Evolutionary conservation across 2,888 invertebrate genomes (phyloP).

Genomic region (Polyommatus iphigenia): DNA sequence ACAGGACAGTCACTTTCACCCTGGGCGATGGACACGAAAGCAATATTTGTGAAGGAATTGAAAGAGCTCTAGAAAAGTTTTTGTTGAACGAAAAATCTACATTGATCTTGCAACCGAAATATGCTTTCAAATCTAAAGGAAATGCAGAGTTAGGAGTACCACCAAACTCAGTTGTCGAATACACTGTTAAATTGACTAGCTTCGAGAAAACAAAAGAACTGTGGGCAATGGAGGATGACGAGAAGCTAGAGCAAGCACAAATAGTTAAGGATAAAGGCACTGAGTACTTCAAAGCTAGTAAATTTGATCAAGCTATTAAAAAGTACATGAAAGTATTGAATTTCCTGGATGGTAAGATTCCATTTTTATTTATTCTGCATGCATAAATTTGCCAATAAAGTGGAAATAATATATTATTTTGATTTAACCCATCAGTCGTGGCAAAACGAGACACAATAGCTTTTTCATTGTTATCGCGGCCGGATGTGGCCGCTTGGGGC

Average conservation of each 20-base stretch:
- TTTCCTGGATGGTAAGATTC: constrained; percentile 72
- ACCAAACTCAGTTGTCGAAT: constrained; percentile 87
- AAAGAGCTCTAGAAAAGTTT: constrained; percentile 90
- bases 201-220: constrained; percentile 90
- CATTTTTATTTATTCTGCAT: background rate
- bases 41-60: constrained; percentile 90
- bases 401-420: background rate
- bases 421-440: too few relatives aligned
- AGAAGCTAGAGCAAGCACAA: constrained; percentile 90
- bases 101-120: constrained; percentile 86
- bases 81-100: constrained; percentile 88
- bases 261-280: constrained; percentile 95
- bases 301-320: constrained; percentile 88
- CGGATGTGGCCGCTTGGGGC: too few relatives aligned
- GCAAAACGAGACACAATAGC: too few relatives aligned
- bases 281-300: constrained; percentile 90
- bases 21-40: constrained; percentile 91
- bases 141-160: constrained; percentile 87
- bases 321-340: constrained; percentile 90
- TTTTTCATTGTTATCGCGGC: too few relatives aligned
- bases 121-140: constrained; percentile 89
- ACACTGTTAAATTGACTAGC: constrained; percentile 88
- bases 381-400: background rate
- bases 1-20: constrained; percentile 88
- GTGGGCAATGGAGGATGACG: constrained; percentile 89